These are phyloP conservation scores for Myzus persicae DNA, from an alignment of 1,140 invertebrate species.

Conservation along the genomic window DNA sequence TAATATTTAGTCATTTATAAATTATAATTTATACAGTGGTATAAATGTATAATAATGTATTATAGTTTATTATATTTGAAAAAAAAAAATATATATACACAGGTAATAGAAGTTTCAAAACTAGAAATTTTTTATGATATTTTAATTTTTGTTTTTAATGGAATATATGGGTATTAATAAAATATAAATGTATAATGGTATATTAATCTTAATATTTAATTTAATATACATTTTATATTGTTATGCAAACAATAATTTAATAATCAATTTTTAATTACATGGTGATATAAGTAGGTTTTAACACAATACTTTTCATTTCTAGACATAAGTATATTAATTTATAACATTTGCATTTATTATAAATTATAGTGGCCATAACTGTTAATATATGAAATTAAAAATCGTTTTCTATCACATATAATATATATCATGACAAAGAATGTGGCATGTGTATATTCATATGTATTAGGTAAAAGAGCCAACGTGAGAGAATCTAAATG, in stretches of 20 bases:
- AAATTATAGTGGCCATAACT: neutral
- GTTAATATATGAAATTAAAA: neutral
- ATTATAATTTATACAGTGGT: neutral
- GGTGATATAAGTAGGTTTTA: neutral
- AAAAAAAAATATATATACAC: neutral
- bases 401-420: neutral
- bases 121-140: neutral
- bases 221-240: too few relatives aligned
- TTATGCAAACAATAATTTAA: neutral
- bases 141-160: neutral
- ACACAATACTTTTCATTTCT: neutral
- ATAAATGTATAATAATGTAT: neutral
- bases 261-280: neutral
- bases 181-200: too few relatives aligned
- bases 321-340: neutral
- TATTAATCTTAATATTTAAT: too few relatives aligned
- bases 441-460: neutral
- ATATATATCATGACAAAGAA: too few relatives aligned
- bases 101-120: neutral
- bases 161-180: neutral
- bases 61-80: neutral
- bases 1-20: too few relatives aligned
- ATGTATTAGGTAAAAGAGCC: neutral
- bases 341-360: too few relatives aligned
- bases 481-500: neutral